Evolutionary conservation across 2,797 vertebrate species (phyloP).

Genomic region (Chanos chanos): DNA sequence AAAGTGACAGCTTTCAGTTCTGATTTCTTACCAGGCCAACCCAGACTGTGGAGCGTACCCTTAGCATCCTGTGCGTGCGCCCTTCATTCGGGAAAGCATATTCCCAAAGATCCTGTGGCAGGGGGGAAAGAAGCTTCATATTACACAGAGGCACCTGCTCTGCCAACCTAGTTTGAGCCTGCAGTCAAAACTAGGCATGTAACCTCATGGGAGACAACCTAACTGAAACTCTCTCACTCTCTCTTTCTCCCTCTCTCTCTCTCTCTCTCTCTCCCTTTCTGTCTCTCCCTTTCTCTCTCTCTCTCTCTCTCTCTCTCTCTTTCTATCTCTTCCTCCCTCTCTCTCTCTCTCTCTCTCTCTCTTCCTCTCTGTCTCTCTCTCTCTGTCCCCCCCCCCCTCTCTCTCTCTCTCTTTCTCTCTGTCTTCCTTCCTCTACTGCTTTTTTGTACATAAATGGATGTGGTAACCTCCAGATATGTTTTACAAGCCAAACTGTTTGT

Average conservation of each 20-base stretch:
- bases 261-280: too few species aligned
- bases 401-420: too few species aligned
- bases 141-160: slow-evolving; percentile 65
- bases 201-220: slow-evolving; percentile 42
- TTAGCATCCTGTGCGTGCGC: slow-evolving; percentile 61
- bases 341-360: too few species aligned
- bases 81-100: slow-evolving; percentile 70
- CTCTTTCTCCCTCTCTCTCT: too few species aligned
- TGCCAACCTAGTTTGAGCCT: slow-evolving; percentile 60
- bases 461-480: slow-evolving; percentile 35
- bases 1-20: slow-evolving; percentile 66
- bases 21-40: slow-evolving; percentile 75
- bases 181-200: slow-evolving; percentile 27
- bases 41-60: slow-evolving; percentile 62
- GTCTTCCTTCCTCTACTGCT: too few species aligned
- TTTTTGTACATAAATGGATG: background rate
- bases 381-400: too few species aligned
- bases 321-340: too few species aligned
- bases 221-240: too few species aligned
- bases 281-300: too few species aligned
- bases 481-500: slow-evolving; percentile 51
- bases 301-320: too few species aligned
- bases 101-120: slow-evolving; percentile 64
- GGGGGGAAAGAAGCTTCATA: slow-evolving; percentile 67
- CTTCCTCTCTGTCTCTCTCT: too few species aligned